Base-by-base conservation (phyloP, 2,113 vertebrate species). In the Indri indri region DNA sequence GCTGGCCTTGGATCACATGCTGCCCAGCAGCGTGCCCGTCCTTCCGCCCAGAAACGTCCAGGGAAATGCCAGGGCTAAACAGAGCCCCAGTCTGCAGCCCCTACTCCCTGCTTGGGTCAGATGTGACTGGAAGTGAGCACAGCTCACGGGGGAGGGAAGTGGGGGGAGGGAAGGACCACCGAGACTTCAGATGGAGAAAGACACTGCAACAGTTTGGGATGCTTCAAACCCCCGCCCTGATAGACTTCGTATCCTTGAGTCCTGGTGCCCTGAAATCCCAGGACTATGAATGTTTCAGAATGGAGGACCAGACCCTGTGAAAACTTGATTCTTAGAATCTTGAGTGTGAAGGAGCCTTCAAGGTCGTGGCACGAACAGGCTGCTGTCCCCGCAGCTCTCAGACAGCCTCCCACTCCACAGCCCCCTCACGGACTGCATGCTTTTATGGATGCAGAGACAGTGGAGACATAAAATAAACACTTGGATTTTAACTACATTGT, bases 381-480 rank as follows among this genome's bases (percentile, higher is more conserved):
- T n/a, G 40, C 65, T 34, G 30, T 13, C 76, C 66, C 76, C 0
- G 20, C 12, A 4, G 25, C 45, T 34, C 61, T 74, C 50, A 57
- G 42, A 4, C 4, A 30, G 79, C 27, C 23, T 42, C 52, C 22
- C 1, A 1, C 45, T 11, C 32, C n/a, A 27, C 18, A 17, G 81
- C 13, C 63, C 54, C 37, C 25, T 7, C 3, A 45, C 73, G 32
- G 11, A 25, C 1, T 0, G 20, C 66, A 11, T 3, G 0, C 57
- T 96, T 63, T 22, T 17, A 82, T 8, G 22, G 77, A 77, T 7
- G 61, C 25, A 7, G 25, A 83, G 50, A 84, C 0, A 16, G 34
- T 18, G 47, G 20, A n/a, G 63, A 88, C 22, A 23, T 59, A 61
- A 94, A 95, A 83, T 94, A 85, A 94, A 94, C 47, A 83, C 87